Percentiles rank a stretch among this genome's conserved stretches.
phyloP scores from a whole-genome alignment of 2,113 vertebrate species.

The Seriola quinqueradiata region DNA sequence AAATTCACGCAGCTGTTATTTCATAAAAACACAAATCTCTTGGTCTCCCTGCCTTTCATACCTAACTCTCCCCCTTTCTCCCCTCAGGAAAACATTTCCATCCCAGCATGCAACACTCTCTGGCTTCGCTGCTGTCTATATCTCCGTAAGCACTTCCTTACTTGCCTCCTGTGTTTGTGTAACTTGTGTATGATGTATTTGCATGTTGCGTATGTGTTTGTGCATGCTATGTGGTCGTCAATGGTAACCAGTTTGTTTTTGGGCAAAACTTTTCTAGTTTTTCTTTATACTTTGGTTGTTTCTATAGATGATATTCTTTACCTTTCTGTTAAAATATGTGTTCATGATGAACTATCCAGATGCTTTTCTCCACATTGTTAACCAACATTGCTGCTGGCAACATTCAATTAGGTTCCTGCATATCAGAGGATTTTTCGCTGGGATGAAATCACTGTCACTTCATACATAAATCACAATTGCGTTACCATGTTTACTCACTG shows the following conservation, averaged over 20 bases:
- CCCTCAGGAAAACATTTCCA: conserved; percentile 95
- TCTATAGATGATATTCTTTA: background rate
- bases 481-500: background rate
- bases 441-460: conserved; percentile 28
- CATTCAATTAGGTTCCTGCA: background rate
- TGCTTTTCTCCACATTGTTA: background rate
- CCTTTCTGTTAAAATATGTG: background rate
- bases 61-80: conserved; percentile 55
- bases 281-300: background rate
- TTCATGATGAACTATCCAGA: background rate
- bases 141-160: conserved; percentile 91
- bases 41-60: conserved; percentile 14
- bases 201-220: conserved; percentile 23
- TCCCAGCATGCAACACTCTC: conserved; percentile 98
- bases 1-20: conserved; percentile 8
- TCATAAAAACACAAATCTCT: conserved; percentile 18
- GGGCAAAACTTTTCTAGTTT: background rate
- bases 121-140: conserved; percentile 95
- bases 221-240: background rate
- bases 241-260: background rate
- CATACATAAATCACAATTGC: conserved; percentile 16
- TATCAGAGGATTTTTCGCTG: conserved; percentile 4
- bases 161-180: conserved; percentile 13
- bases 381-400: conserved; percentile 1
- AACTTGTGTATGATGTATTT: conserved; percentile 5